Percentiles rank a stretch among this genome's conserved stretches.
Evolutionary conservation across 2,888 invertebrate genomes (phyloP).

Genomic region (Drosophila prostipennis): DNA sequence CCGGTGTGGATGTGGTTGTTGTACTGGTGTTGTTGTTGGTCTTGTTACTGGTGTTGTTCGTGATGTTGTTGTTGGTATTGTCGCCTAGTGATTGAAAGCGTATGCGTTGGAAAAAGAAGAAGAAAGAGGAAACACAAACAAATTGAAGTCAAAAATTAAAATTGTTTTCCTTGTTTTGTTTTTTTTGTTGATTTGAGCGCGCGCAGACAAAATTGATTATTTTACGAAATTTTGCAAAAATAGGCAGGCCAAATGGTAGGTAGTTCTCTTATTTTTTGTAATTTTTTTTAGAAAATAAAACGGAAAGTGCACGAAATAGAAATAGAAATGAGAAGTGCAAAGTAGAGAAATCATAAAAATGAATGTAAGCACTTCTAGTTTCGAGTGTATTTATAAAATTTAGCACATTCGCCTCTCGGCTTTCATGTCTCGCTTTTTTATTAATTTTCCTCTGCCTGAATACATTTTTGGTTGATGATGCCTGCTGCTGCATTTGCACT

Average conservation of each 20-base stretch:
- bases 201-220: slow-evolving; percentile 24
- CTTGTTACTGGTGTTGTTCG: slow-evolving; percentile 52
- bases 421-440: slow-evolving; percentile 34
- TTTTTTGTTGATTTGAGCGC: not conserved
- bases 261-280: slow-evolving; percentile 9
- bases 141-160: slow-evolving; percentile 77
- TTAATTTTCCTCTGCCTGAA: slow-evolving; percentile 44
- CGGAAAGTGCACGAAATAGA: slow-evolving; percentile 38
- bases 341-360: slow-evolving; percentile 38
- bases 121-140: slow-evolving; percentile 76
- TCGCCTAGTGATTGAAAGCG: slow-evolving; percentile 76
- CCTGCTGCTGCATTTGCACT: slow-evolving; percentile 75
- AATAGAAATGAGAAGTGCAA: slow-evolving; percentile 38
- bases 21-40: slow-evolving; percentile 47
- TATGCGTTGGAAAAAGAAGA: slow-evolving; percentile 71
- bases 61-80: slow-evolving; percentile 69
- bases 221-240: slow-evolving; percentile 44
- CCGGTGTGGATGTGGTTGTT: slow-evolving; percentile 65
- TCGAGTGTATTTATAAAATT: slow-evolving; percentile 76
- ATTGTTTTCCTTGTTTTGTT: slow-evolving; percentile 35
- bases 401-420: slow-evolving; percentile 64
- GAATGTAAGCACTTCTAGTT: slow-evolving; percentile 49
- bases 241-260: slow-evolving; percentile 64
- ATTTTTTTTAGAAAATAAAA: slow-evolving; percentile 15
- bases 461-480: slow-evolving; percentile 31